Conservation (phyloP, 2,113 vertebrate genomes). For the Nycticorax nycticorax region DNA sequence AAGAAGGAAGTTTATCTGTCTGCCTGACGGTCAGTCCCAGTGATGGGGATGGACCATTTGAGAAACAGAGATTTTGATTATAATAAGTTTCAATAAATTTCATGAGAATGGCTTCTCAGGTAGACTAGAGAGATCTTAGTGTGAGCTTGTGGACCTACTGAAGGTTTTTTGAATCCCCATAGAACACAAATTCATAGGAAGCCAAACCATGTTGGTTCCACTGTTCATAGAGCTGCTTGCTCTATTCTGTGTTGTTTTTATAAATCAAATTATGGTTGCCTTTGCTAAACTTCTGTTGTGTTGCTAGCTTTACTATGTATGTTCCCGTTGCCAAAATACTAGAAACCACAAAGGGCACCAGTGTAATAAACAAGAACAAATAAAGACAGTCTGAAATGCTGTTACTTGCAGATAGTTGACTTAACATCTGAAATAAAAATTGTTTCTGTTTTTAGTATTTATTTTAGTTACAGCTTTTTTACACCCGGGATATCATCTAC, state of each 20-base stretch:
- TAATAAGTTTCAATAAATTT: not conserved
- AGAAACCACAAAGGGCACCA: constrained; percentile 21
- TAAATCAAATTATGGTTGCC: not conserved
- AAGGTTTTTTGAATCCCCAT: not conserved
- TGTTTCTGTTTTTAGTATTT: constrained; percentile 11
- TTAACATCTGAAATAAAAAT: constrained; percentile 19
- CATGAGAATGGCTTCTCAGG: not conserved
- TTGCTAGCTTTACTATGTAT: constrained; percentile 35
- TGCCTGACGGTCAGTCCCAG: not conserved
- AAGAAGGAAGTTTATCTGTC: not conserved
- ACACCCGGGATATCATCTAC: not conserved
- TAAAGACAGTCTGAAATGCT: not conserved
- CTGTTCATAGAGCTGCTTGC: not conserved
- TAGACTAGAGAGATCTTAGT: not conserved
- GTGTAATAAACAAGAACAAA: constrained; percentile 51
- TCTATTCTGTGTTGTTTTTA: not conserved
- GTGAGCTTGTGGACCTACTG: not conserved
- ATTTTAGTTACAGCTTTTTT: constrained; percentile 25
- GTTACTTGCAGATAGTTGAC: not conserved
- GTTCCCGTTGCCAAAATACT: constrained; percentile 45
- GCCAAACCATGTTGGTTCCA: not conserved
- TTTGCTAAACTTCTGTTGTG: not conserved
- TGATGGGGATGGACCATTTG: not conserved
- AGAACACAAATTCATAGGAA: not conserved
- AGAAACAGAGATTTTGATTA: not conserved